phyloP scores from a whole-genome alignment of 2,113 vertebrate species.

The Miniopterus natalensis region DNA sequence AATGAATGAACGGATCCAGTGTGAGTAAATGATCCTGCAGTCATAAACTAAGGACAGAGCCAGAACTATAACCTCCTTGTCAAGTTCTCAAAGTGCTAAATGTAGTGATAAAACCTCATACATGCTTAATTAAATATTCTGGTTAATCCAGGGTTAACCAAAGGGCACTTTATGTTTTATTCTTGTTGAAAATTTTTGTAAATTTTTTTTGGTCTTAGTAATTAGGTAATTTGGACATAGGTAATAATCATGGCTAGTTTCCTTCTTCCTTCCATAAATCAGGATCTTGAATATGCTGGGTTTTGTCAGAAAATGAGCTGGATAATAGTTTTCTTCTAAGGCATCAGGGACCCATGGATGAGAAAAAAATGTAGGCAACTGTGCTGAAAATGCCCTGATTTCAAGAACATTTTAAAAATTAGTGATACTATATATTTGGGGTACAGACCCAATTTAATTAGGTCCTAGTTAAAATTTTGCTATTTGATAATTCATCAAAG shows the following conservation, averaged over 20 bases:
- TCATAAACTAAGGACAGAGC: slow-evolving; percentile 30
- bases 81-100: slow-evolving; percentile 22
- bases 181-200: slow-evolving; percentile 46
- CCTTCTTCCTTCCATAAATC: background rate
- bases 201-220: slow-evolving; percentile 64
- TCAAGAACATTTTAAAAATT: slow-evolving; percentile 9
- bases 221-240: slow-evolving; percentile 29
- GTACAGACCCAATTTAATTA: background rate
- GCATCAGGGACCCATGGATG: background rate
- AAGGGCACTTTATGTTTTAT: slow-evolving; percentile 21
- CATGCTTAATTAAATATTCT: slow-evolving; percentile 46
- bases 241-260: background rate
- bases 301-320: slow-evolving; percentile 29
- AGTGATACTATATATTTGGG: background rate
- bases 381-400: background rate
- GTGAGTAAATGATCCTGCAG: slow-evolving; percentile 8
- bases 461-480: slow-evolving; percentile 33
- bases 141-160: slow-evolving; percentile 26
- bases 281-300: slow-evolving; percentile 32
- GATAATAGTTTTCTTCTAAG: slow-evolving; percentile 47
- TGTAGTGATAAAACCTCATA: background rate
- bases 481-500: slow-evolving; percentile 9
- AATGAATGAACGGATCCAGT: slow-evolving; percentile 27
- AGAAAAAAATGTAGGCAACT: slow-evolving; percentile 38
- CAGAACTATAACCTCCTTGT: background rate